phyloP scores from a whole-genome alignment of 2,113 vertebrate species.

The Saccopteryx bilineata region DNA sequence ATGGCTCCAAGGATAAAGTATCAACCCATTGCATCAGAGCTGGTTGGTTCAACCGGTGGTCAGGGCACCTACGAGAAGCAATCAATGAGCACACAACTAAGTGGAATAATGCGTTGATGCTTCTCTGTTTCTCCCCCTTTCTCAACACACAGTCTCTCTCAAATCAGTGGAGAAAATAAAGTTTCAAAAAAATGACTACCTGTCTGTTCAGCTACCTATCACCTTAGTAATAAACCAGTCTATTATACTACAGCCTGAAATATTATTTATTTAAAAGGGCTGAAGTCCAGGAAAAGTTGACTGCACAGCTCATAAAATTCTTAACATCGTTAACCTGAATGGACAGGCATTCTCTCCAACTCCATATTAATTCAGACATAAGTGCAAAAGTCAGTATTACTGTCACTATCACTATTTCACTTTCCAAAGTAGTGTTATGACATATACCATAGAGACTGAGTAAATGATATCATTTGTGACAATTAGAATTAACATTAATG shows the following conservation, averaged over 20 bases:
- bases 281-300: not conserved
- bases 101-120: too few relatives aligned
- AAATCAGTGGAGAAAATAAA: too few relatives aligned
- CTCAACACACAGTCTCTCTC: too few relatives aligned
- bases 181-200: not conserved
- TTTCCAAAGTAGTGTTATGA: conserved; percentile 3
- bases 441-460: not conserved
- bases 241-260: not conserved
- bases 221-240: not conserved
- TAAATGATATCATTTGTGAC: conserved; percentile 36
- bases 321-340: not conserved
- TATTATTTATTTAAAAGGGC: not conserved
- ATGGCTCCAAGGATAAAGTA: too few relatives aligned
- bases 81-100: too few relatives aligned
- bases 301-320: not conserved
- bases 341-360: not conserved
- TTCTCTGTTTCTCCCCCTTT: too few relatives aligned
- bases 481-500: conserved; percentile 26
- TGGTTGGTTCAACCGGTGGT: too few relatives aligned
- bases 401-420: not conserved
- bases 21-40: too few relatives aligned
- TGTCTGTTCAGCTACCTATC: not conserved
- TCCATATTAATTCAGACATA: not conserved
- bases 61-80: too few relatives aligned
- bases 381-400: not conserved